Evolutionary conservation across 2,113 vertebrate species (phyloP), one percentile per base, ranked within the genome.

Genomic region (Proteles cristata): DNA sequence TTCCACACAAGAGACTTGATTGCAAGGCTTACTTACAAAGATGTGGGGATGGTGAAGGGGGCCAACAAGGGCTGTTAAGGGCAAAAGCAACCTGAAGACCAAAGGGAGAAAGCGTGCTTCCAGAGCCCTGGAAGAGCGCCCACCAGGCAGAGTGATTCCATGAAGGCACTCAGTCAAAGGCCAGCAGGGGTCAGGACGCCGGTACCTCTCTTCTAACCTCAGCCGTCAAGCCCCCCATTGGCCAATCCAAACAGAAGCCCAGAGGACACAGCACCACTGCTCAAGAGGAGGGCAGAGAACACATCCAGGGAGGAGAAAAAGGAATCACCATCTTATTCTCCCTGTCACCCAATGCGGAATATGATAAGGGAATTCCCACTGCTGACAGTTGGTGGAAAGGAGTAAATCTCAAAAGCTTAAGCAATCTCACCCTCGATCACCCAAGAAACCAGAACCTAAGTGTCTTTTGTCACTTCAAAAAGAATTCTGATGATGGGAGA

Each of bases 401-500:
- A 77, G n/a, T 81, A 63, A 35, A 81, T 31, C 31, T 58, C 71
- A 50, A 65, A 43, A 16, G 21, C 35, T 95, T 86, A 35, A 61
- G 61, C 35, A 82, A 55, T 55, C 21, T 79, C n/a, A 80, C n/a
- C 16, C 16, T 53, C 90, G 33, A 68, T 66, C 19, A 90, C 23
- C 21, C 74, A 31, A 17, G n/a, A 88, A 81, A 31, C 0, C 43
- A 73, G 0, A 43, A 83, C 10, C 19, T 3, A 31, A 61, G 7
- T 25, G n/a, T n/a, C 19, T 79, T 9, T 79, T 77, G 35, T 45
- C 1, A 26, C 14, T 45, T 45, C 77, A 53, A 55, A 71, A 48
- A 17, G 12, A 63, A 90, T 12, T 0, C 1, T 1, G 80, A 1
- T 50, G 1, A 16, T 71, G 23, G 3, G n/a, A 81, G 77, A 82